Conservation (phyloP, 2,113 vertebrate species). For the Alligator sinensis region DNA sequence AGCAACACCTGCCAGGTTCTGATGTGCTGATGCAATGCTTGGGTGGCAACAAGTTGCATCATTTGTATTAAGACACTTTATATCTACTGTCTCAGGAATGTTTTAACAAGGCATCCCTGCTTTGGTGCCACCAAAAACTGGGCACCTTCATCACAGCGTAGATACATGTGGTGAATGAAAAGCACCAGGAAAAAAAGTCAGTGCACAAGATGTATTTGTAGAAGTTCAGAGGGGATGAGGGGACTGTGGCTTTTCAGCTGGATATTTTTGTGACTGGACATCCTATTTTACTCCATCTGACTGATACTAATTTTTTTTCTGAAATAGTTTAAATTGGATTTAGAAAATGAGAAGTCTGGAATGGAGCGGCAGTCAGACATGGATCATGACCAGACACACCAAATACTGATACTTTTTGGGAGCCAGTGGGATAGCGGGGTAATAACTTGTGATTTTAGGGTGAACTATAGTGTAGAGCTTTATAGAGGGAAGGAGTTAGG, state of each 20-base stretch:
- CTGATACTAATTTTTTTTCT: neutral
- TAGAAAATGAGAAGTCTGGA: neutral
- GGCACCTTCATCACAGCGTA: neutral
- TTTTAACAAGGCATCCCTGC: neutral
- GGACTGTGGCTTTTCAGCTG: neutral
- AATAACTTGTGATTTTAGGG: neutral
- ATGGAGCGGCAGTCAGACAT: neutral
- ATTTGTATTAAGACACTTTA: neutral
- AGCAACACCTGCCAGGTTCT: neutral
- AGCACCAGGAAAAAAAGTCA: neutral
- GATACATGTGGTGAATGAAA: neutral
- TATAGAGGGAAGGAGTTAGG: conserved; percentile 1
- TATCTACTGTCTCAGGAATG: neutral
- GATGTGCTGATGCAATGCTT: neutral
- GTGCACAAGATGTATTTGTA: neutral
- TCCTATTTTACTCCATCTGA: neutral
- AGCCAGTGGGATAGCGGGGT: too few relatives aligned
- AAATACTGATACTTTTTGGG: too few relatives aligned
- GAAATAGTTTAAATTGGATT: neutral
- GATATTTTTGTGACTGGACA: neutral
- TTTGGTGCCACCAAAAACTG: neutral
- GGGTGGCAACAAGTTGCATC: neutral
- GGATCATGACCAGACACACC: neutral
- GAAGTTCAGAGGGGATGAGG: neutral
- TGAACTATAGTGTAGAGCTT: neutral